Conservation (phyloP, 1,140 invertebrate genomes). For the Gonatopus flavifemur region DNA sequence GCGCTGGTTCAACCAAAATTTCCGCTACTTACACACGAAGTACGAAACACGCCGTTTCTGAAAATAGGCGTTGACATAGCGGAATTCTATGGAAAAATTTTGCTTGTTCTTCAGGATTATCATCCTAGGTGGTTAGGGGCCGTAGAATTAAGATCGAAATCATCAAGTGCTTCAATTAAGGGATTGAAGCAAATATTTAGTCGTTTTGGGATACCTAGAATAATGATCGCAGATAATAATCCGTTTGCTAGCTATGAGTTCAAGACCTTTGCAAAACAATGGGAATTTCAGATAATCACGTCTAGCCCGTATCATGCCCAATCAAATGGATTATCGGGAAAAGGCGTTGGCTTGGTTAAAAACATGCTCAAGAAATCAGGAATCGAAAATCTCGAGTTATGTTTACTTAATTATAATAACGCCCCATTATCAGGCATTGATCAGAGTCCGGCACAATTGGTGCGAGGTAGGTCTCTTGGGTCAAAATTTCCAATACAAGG, state of each 20-base stretch:
- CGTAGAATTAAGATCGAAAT: constrained; percentile 6
- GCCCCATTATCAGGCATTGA: no score
- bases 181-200: constrained; percentile 13
- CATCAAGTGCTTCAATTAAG: constrained; percentile 1
- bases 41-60: no score
- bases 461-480: no score
- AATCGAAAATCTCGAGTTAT: no score
- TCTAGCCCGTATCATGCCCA: constrained; percentile 44
- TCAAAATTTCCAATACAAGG: no score
- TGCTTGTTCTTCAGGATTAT: constrained; percentile 24
- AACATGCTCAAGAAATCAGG: no score
- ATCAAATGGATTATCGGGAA: constrained; percentile 42
- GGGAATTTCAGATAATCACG: constrained; percentile 42
- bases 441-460: no score
- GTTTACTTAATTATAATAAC: no score
- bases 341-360: no score
- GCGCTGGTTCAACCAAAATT: no score
- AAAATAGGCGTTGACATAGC: no score
- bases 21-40: no score
- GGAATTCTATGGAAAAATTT: constrained; percentile 6
- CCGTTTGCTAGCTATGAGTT: constrained; percentile 30
- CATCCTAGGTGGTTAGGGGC: constrained; percentile 26
- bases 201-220: constrained; percentile 13
- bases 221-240: constrained; percentile 15
- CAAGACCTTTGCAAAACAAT: constrained; percentile 40